phyloP scores from a whole-genome alignment of 1,140 invertebrate species.

The Pectinophora gossypiella region DNA sequence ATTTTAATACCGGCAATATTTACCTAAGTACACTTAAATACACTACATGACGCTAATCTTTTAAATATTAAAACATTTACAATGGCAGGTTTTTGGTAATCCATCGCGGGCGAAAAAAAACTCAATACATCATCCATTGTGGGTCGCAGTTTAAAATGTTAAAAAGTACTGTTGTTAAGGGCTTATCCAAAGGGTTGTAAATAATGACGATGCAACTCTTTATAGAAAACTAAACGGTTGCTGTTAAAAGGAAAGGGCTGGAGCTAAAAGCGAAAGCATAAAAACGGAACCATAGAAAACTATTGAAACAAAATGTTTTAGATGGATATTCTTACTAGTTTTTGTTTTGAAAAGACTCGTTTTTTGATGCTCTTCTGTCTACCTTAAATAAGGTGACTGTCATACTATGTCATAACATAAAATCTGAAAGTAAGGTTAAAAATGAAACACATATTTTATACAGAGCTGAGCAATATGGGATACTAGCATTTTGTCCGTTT shows the following conservation, averaged over 20 bases:
- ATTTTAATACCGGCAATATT: conserved; percentile 51
- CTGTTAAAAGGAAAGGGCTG: conserved; percentile 24
- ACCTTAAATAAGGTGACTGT: no score
- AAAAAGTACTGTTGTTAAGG: conserved; percentile 68
- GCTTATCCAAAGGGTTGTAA: conserved; percentile 67
- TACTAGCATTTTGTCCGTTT: no score
- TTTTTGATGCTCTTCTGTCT: no score
- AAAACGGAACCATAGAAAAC: no score
- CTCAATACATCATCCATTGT: conserved; percentile 57
- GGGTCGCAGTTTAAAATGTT: conserved; percentile 65
- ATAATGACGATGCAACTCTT: conserved; percentile 66
- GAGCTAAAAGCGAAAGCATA: no score
- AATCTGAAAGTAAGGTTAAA: no score
- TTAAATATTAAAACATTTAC: conserved; percentile 72
- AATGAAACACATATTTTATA: no score
- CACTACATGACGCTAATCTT: conserved; percentile 64
- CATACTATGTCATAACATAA: no score
- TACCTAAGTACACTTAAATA: conserved; percentile 43
- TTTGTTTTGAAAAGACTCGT: no score
- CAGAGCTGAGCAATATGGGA: no score
- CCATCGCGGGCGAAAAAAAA: conserved; percentile 41
- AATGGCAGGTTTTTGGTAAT: conserved; percentile 41
- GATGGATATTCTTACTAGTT: no score
- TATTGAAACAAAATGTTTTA: no score
- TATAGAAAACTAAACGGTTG: conserved; percentile 59